These are phyloP conservation scores for Pongo pygmaeus DNA, from an alignment of 2,113 vertebrate genomes.

Conservation along the genomic window DNA sequence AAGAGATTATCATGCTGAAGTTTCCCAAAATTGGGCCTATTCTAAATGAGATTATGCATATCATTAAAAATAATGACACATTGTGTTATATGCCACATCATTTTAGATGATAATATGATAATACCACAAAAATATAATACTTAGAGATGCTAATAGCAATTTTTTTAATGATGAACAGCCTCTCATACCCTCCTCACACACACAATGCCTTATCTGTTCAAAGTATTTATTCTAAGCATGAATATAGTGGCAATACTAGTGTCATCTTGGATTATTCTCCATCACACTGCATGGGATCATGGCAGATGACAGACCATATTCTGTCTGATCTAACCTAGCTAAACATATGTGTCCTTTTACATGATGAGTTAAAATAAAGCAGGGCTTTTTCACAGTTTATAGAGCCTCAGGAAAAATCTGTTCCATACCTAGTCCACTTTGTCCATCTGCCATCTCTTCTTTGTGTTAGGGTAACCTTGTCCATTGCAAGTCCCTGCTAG, in stretches of 20 bases:
- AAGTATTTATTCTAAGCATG: not conserved
- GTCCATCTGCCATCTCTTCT: not conserved
- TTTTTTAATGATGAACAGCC: not conserved
- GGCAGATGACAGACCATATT: conserved; percentile 19
- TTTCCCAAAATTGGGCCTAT: not conserved
- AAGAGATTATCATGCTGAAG: not conserved
- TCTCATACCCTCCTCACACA: not conserved
- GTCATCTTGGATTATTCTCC: not conserved
- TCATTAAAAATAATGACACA: not conserved
- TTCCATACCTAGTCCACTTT: not conserved
- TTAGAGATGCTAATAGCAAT: not conserved
- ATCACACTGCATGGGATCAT: not conserved
- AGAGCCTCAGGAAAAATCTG: not conserved
- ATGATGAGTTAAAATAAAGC: not conserved
- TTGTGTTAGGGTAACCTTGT: not conserved
- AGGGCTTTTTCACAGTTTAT: not conserved
- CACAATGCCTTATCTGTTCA: not conserved
- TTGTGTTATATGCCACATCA: not conserved
- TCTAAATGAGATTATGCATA: not conserved
- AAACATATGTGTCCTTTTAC: conserved; percentile 5
- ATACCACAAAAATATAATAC: not conserved
- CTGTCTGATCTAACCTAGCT: not conserved
- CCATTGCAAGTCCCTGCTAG: not conserved
- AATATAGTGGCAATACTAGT: not conserved
- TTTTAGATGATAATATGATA: not conserved